Percentiles rank a stretch among this genome's conserved stretches.
These are phyloP conservation scores for Brienomyrus longianalis DNA, from an alignment of 2,113 vertebrate species.

Conservation along the genomic window DNA sequence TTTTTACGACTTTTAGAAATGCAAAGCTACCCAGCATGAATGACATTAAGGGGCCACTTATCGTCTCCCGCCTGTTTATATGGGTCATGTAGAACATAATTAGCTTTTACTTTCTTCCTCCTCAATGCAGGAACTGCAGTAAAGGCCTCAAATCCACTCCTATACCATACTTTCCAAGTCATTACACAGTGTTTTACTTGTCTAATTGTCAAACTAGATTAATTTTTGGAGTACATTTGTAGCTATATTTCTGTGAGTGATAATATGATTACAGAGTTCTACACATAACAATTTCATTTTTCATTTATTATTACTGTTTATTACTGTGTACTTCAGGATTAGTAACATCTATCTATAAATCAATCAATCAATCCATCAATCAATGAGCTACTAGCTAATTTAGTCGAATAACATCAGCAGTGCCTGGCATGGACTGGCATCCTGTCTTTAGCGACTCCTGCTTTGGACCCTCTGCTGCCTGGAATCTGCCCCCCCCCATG, in stretches of 20 bases:
- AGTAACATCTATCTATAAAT: neutral
- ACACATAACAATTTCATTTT: neutral
- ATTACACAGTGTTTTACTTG: neutral
- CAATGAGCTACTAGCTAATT: neutral
- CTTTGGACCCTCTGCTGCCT: neutral
- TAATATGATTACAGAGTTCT: neutral
- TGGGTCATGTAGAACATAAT: slow-evolving; percentile 1
- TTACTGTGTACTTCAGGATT: neutral
- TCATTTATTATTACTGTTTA: neutral
- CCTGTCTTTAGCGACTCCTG: neutral
- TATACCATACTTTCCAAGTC: neutral
- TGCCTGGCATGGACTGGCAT: neutral
- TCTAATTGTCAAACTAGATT: neutral
- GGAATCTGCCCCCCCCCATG: neutral
- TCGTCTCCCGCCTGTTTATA: neutral
- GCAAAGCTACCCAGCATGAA: neutral
- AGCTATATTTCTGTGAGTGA: neutral
- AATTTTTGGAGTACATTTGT: neutral
- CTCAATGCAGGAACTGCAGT: neutral
- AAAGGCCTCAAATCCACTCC: neutral
- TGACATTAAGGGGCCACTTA: neutral
- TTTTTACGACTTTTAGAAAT: neutral
- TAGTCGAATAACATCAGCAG: neutral
- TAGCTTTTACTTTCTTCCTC: neutral
- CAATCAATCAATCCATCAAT: too few relatives aligned